Percentiles rank a stretch among this genome's conserved stretches.
These are phyloP conservation scores for Agriopis leucophaearia DNA, from an alignment of 2,888 invertebrate species.

Conservation along the genomic window DNA sequence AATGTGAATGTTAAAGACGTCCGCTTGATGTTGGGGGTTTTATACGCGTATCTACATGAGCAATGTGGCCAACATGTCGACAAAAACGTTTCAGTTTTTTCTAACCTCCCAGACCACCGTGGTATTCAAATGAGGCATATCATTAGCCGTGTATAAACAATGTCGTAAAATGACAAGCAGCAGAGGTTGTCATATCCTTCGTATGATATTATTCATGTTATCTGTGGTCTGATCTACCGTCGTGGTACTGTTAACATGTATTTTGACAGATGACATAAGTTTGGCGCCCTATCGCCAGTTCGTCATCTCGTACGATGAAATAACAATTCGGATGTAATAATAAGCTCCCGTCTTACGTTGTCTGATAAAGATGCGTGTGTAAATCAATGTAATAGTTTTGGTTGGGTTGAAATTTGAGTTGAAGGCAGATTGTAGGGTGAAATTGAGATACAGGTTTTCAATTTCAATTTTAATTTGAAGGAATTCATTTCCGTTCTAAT, in stretches of 20 bases:
- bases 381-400: conserved; percentile 73
- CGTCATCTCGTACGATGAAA: conserved; percentile 80
- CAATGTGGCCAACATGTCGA: conserved; percentile 45
- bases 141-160: conserved; percentile 81
- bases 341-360: conserved; percentile 84
- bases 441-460: not conserved
- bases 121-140: conserved; percentile 81
- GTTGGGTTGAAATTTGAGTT: conserved; percentile 15
- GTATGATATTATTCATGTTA: conserved; percentile 50
- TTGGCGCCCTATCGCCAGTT: conserved; percentile 76
- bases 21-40: conserved; percentile 22
- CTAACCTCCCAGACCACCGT: conserved; percentile 76
- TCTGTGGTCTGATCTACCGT: conserved; percentile 50
- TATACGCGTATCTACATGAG: conserved; percentile 38
- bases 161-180: conserved; percentile 82
- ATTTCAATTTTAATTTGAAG: too few relatives aligned
- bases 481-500: too few relatives aligned
- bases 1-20: conserved; percentile 17
- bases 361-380: conserved; percentile 70
- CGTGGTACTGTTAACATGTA: conserved; percentile 81
- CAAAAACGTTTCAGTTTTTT: conserved; percentile 66
- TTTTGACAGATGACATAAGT: conserved; percentile 87
- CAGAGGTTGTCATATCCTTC: conserved; percentile 72
- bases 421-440: not conserved
- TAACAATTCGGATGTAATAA: conserved; percentile 82